Conservation (phyloP, 2,797 vertebrate genomes). For the Amblyopsis hoosieri region DNA sequence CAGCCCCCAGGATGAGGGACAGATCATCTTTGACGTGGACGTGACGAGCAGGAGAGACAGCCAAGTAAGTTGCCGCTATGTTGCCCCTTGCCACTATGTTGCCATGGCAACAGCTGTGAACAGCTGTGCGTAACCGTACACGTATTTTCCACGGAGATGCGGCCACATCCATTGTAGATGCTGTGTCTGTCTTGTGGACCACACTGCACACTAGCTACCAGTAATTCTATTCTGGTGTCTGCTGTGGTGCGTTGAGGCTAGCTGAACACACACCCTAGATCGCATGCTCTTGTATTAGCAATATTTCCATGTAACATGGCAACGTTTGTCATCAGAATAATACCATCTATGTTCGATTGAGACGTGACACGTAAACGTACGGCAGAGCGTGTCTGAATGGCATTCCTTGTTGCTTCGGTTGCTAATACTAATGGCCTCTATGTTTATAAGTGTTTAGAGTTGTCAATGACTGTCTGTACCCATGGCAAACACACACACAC, state of each 20-base stretch:
- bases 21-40: constrained; percentile 96
- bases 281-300: background rate
- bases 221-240: background rate
- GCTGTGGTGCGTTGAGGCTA: background rate
- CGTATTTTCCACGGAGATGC: constrained; percentile 48
- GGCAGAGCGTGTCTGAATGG: background rate
- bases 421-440: background rate
- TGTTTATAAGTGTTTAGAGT: constrained; percentile 4
- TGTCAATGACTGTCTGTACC: background rate
- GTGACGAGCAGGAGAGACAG: constrained; percentile 85
- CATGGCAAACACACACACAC: background rate
- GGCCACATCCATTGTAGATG: constrained; percentile 6
- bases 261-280: no score
- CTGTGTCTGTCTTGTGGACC: background rate
- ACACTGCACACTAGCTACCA: background rate
- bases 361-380: no score
- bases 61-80: constrained; percentile 62
- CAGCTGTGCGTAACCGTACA: background rate
- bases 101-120: constrained; percentile 36
- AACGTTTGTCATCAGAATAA: no score
- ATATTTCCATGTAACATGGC: background rate
- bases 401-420: no score
- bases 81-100: constrained; percentile 35
- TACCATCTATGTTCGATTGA: no score
- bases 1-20: constrained; percentile 93